Evolutionary conservation across 2,888 invertebrate genomes (phyloP), one percentile per base, ranked within the genome.

Genomic region (Phortica okadai): DNA sequence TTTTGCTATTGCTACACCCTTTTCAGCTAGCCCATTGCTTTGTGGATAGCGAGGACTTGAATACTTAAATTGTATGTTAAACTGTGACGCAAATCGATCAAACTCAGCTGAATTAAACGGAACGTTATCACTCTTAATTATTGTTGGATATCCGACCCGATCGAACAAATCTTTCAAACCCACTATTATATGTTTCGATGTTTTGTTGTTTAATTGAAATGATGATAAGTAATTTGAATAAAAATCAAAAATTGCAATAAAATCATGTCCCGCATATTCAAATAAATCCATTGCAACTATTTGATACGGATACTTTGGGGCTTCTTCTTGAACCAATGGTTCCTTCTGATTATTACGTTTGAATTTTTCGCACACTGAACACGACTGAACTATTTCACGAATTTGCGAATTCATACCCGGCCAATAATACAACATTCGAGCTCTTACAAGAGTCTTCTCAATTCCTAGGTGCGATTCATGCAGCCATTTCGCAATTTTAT

Each of bases 401-500:
- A 90, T 84, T 33, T 89, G 85, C 14, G 5, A 44, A 73, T 83
- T 82, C 72, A 87, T 85, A 10, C 83, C 74, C 21, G 87, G 89
- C 89, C 89, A 90, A 76, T 88, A 89, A 77, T 87, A 86, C 10
- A 88, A 50, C 45, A 80, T 80, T 73, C 86, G 77, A 7, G 85
- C 86, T 25, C 83, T 78, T 45, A 82, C 74, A 77, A 84, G 83
- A 70, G 85, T 84, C 81, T 90, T 89, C 69, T 83, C 82, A 2
- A 83, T 84, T 6, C 88, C 89, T 33, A 89, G 66, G 78, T 90
- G 89, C 2, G 84, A 80, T 73, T 80, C 84, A 85, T 90, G 89
- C 70, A 89, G 76, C 77, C 79, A 79, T 4, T 72, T 76, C n/a
- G 83, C 42, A 33, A 86, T 81, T 54, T 73, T 74, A 11, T 69